These are phyloP conservation scores for Matsumurasca onukii DNA, from an alignment of 1,140 invertebrate genomes.

Conservation along the genomic window DNA sequence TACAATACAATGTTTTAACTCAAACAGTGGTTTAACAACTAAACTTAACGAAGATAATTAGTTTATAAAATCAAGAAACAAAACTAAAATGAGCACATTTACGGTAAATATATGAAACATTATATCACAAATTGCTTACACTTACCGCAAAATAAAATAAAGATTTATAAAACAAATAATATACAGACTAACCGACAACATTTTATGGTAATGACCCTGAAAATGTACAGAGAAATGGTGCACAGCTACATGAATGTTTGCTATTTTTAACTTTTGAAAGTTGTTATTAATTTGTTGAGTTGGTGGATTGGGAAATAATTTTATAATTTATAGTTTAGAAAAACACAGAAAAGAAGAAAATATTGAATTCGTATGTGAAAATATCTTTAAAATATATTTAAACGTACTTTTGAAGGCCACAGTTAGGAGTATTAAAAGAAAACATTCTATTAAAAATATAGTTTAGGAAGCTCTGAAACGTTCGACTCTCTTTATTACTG, in stretches of 20 bases:
- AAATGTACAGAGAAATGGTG: not conserved
- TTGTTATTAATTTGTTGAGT: not conserved
- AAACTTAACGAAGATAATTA: not conserved
- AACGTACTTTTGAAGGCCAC: not conserved
- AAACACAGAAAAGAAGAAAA: not conserved
- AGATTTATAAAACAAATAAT: conserved; percentile 13
- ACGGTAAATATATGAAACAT: conserved; percentile 3
- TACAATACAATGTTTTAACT: not conserved
- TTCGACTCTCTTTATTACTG: too few species aligned
- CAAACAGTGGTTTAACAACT: not conserved
- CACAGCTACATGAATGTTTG: not conserved
- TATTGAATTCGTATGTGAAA: not conserved
- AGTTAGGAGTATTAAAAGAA: too few species aligned
- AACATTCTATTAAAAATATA: too few species aligned
- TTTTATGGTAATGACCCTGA: conserved; percentile 13
- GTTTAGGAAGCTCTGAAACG: too few species aligned
- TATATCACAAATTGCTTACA: conserved; percentile 23
- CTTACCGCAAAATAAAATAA: conserved; percentile 6
- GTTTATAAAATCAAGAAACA: not conserved
- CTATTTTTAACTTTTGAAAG: not conserved
- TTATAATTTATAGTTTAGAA: not conserved
- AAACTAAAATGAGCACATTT: not conserved
- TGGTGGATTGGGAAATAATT: not conserved
- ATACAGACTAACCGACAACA: conserved; percentile 23
- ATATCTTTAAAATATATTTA: not conserved